Conservation (phyloP, 2,113 vertebrate species). For the Plecturocebus donacophilus region DNA sequence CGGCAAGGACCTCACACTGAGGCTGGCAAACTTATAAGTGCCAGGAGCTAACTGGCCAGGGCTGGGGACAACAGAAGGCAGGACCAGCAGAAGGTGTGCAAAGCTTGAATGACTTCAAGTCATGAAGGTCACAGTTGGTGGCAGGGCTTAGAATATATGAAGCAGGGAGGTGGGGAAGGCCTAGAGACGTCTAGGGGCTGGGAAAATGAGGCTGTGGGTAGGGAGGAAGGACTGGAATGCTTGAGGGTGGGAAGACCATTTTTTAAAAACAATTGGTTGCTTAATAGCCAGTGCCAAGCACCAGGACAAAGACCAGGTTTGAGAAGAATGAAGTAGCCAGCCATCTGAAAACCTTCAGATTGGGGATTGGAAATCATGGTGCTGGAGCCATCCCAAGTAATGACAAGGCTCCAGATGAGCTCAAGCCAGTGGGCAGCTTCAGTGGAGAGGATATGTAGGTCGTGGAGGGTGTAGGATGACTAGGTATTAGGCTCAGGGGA, state of each 20-base stretch:
- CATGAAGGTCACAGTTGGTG: neutral
- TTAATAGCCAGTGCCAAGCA: neutral
- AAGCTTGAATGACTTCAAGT: slow-evolving; percentile 46
- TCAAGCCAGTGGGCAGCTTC: neutral
- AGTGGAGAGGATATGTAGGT: neutral
- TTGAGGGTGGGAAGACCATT: neutral
- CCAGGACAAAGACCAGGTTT: neutral
- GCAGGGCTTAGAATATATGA: neutral
- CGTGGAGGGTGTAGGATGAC: neutral
- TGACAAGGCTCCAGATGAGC: neutral
- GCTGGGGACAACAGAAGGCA: neutral
- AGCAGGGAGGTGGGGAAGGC: neutral
- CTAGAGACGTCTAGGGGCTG: neutral
- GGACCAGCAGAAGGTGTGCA: neutral
- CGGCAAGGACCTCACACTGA: neutral
- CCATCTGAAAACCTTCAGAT: too few species aligned
- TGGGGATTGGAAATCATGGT: neutral
- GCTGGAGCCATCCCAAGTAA: neutral
- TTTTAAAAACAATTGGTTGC: neutral
- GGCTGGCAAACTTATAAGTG: neutral
- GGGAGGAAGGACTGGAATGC: neutral
- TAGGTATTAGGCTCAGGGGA: neutral
- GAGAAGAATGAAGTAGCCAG: neutral
- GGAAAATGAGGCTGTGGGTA: neutral
- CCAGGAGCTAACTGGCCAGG: neutral